These are phyloP conservation scores for Rhodophaea formosa DNA, from an alignment of 2,888 invertebrate genomes.

Conservation along the genomic window DNA sequence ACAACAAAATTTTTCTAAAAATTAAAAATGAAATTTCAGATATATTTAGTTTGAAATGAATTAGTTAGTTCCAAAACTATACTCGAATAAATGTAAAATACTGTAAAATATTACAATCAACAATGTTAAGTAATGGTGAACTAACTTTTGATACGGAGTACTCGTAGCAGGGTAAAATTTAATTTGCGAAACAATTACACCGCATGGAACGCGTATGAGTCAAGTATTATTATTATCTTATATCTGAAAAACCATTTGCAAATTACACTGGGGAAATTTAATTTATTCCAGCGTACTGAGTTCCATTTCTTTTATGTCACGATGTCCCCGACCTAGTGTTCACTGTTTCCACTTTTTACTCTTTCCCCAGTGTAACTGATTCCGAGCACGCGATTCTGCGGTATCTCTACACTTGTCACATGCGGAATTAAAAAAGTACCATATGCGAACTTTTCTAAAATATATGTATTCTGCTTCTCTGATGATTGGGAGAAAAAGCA, in stretches of 20 bases:
- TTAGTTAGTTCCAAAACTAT: no score
- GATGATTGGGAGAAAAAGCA: no score
- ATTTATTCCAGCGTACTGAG: slow-evolving; percentile 21
- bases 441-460: not conserved
- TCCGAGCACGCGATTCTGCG: slow-evolving; percentile 48
- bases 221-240: not conserved
- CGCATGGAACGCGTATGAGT: not conserved
- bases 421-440: not conserved
- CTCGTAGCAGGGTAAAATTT: not conserved
- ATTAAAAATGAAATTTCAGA: no score
- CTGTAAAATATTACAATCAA: no score
- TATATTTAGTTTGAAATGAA: no score
- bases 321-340: slow-evolving; percentile 26
- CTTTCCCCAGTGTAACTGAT: slow-evolving; percentile 32
- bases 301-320: slow-evolving; percentile 25
- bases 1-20: no score
- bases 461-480: not conserved
- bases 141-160: not conserved
- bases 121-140: not conserved
- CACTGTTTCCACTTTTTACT: slow-evolving; percentile 31
- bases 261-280: slow-evolving; percentile 28
- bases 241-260: slow-evolving; percentile 21
- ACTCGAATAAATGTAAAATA: no score
- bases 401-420: slow-evolving; percentile 47
- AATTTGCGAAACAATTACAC: not conserved